A percentile compares a stretch with the other conserved stretches of the same genome.
Conservation (phyloP, 2,888 invertebrate genomes). For the Allolobophora icterica region DNA sequence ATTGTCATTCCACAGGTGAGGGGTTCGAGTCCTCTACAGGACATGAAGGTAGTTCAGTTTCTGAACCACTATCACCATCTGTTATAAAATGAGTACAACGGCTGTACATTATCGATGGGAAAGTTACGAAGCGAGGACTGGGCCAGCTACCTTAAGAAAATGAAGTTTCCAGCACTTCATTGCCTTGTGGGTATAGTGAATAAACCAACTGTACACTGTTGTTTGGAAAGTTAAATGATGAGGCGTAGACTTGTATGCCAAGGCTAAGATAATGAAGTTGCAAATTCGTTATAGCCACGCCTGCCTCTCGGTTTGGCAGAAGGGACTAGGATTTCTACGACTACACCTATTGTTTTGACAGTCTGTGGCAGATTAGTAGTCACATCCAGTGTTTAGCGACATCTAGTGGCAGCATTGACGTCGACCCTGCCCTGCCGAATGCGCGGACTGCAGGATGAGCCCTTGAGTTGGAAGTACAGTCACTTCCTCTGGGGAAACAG, state of each 20-base stretch:
- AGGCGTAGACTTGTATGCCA: too few relatives aligned
- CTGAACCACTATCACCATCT: neutral
- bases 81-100: neutral
- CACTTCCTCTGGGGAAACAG: neutral
- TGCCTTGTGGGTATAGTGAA: too few relatives aligned
- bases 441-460: neutral
- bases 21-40: neutral
- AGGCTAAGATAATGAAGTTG: too few relatives aligned
- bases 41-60: neutral
- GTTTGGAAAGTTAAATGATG: too few relatives aligned
- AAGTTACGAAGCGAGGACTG: neutral
- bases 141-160: neutral
- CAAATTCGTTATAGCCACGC: too few relatives aligned
- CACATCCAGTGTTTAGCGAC: neutral
- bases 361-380: neutral
- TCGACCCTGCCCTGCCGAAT: too few relatives aligned
- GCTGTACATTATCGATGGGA: neutral
- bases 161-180: neutral
- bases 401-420: neutral
- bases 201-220: too few relatives aligned
- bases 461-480: neutral
- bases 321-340: neutral
- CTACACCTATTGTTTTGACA: neutral
- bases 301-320: neutral
- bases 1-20: neutral